These are phyloP conservation scores for Catocala nupta DNA, from an alignment of 2,888 invertebrate genomes.

Conservation along the genomic window DNA sequence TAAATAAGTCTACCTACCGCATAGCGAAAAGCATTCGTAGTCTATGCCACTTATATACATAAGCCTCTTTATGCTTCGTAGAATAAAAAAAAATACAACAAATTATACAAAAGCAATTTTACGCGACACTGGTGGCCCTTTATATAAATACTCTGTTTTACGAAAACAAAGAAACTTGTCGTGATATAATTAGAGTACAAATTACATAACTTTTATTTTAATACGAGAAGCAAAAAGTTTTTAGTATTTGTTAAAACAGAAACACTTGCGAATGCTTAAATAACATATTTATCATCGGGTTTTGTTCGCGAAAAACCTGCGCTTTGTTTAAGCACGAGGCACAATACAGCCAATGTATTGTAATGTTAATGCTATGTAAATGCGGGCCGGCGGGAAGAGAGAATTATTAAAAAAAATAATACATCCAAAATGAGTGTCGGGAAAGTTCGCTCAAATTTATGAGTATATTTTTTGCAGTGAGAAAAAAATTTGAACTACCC, in stretches of 20 bases:
- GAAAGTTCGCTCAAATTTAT: conserved; percentile 38
- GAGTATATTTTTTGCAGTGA: conserved; percentile 31
- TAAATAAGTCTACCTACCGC: too few species aligned
- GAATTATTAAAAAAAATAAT: conserved; percentile 57
- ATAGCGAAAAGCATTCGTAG: too few species aligned
- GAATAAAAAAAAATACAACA: too few species aligned
- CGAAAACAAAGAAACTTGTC: not conserved
- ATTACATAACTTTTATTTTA: not conserved
- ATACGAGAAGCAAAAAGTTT: conserved; percentile 29
- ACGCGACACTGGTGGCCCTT: too few species aligned
- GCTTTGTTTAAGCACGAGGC: conserved; percentile 42
- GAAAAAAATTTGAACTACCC: conserved; percentile 33
- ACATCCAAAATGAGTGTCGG: conserved; percentile 34
- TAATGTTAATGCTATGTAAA: conserved; percentile 72
- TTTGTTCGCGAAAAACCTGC: conserved; percentile 43
- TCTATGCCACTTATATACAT: too few species aligned
- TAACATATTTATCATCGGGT: conserved; percentile 51
- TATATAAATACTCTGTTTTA: too few species aligned
- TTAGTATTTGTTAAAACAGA: conserved; percentile 32
- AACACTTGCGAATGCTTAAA: conserved; percentile 45
- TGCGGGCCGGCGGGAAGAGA: conserved; percentile 44
- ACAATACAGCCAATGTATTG: conserved; percentile 57
- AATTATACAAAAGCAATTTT: too few species aligned
- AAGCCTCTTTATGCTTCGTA: too few species aligned
- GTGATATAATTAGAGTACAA: not conserved